These are phyloP conservation scores for Eilema depressum DNA, from an alignment of 2,888 invertebrate species.

Conservation along the genomic window DNA sequence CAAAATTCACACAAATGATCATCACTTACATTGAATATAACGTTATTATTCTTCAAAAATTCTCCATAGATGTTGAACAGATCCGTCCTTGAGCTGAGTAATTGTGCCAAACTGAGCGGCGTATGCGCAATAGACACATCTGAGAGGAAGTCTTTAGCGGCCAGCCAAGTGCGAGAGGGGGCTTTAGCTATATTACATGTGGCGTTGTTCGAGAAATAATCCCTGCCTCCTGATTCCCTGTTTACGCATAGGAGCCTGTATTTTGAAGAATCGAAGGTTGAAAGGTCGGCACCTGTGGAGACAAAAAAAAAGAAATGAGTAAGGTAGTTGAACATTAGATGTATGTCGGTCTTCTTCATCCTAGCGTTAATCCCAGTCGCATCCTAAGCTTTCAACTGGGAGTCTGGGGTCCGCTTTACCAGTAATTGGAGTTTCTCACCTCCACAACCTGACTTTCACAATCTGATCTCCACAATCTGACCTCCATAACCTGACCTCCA, in stretches of 20 bases:
- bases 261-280: conserved; percentile 82
- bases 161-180: conserved; percentile 87
- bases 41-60: conserved; percentile 82
- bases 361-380: no score
- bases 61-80: conserved; percentile 89
- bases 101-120: conserved; percentile 86
- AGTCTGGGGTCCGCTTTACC: no score
- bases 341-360: no score
- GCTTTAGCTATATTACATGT: conserved; percentile 88
- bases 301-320: background rate
- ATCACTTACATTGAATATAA: conserved; percentile 78
- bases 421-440: no score
- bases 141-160: conserved; percentile 79
- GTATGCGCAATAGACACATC: conserved; percentile 89
- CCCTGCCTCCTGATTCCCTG: conserved; percentile 82
- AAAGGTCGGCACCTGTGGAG: conserved; percentile 86
- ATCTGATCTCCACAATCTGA: no score
- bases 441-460: no score
- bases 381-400: no score
- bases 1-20: no score
- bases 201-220: conserved; percentile 81
- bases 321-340: no score
- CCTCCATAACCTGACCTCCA: no score
- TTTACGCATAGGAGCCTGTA: conserved; percentile 89
- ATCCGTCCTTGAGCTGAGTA: conserved; percentile 86